A percentile compares a stretch with the other conserved stretches of the same genome.
Evolutionary conservation across 64 coral and sea anemone species (phyloP).

Genomic region (Montipora sp.): DNA sequence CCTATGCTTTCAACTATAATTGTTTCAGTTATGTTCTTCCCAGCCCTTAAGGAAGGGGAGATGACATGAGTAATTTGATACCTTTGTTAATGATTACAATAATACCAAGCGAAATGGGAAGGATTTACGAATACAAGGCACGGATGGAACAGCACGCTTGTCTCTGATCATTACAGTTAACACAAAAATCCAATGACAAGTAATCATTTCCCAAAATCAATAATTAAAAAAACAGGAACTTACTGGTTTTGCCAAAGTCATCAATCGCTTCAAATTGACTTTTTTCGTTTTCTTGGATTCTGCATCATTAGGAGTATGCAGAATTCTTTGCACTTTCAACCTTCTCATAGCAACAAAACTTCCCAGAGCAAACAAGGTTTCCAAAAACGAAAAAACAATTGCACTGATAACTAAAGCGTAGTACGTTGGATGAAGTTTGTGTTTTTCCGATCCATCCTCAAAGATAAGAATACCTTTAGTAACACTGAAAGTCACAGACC

Average conservation of each 20-base stretch:
- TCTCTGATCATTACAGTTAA: neutral
- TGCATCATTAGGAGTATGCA: slow-evolving; percentile 50
- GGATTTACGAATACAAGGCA: neutral
- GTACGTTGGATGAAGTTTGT: slow-evolving; percentile 75
- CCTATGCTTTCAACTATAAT: neutral
- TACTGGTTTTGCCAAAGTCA: slow-evolving; percentile 86
- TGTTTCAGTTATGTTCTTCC: neutral
- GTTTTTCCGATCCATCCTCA: slow-evolving; percentile 39
- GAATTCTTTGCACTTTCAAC: slow-evolving; percentile 65
- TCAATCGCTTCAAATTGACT: slow-evolving; percentile 76
- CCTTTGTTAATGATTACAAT: slow-evolving; percentile 24
- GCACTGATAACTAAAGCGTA: slow-evolving; percentile 76
- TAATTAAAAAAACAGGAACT: slow-evolving; percentile 7
- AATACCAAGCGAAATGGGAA: slow-evolving; percentile 9
- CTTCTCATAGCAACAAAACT: slow-evolving; percentile 81
- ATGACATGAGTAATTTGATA: slow-evolving; percentile 27
- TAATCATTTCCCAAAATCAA: neutral
- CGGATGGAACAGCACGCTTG: no score
- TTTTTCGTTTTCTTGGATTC: slow-evolving; percentile 32
- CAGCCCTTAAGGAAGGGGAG: slow-evolving; percentile 13
- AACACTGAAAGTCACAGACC: slow-evolving; percentile 77
- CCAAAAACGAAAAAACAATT: slow-evolving; percentile 78
- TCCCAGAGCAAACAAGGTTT: slow-evolving; percentile 57
- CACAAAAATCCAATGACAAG: neutral
- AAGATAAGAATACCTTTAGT: slow-evolving; percentile 89